Base-by-base conservation (phyloP, 2,113 vertebrate species). In the Protomyctophum bolini region DNA sequence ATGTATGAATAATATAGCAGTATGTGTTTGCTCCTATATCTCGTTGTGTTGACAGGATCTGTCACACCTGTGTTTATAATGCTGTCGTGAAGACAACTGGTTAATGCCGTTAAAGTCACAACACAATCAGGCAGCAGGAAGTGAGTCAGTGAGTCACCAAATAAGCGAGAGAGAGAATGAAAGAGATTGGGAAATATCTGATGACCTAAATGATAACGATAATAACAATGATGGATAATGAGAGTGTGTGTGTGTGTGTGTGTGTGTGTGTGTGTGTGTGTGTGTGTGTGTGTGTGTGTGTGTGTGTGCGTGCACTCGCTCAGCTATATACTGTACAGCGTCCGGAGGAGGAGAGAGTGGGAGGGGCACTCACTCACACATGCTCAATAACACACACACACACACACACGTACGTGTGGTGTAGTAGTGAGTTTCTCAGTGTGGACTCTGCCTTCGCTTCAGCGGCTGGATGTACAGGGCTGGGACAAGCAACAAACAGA, bases 301-400 rank as follows among this genome's bases (percentile, higher is more conserved):
- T 21, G 21, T 21, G 21, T 21, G 1, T 21, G 21, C 21, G 21
- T 21, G 21, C 21, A 21, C 21, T 65, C 56, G 71, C 71, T 82
- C 73, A 55, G 75, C 64, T 75, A 63, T 89, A 41, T 41, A 41
- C 33, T 21, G 85, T 76, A 59, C 58, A 57, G 69, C 10, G 58
- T 81, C 79, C 77, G 46, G 71, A 74, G 64, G 77, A 65, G 83
- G 55, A 77, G 70, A 74, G 63, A 74, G 83, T 85, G 85, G 86
- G 90, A 90, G 89, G 88, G 85, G 87, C 86, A 76, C 77, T 68
- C 33, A 68, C n/a, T 54, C 79, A 77, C 71, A 47, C 66, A 45
- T 58, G 10, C 74, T 66, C 56, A 61, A 72, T 49, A 78, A 75
- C 76, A 73, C 60, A 47, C 67, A 7, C 72, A 65, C 21, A 67